A percentile compares a stretch with the other conserved stretches of the same genome.
phyloP scores from a whole-genome alignment of 1,140 invertebrate genomes.

The Thaumatotibia leucotreta region DNA sequence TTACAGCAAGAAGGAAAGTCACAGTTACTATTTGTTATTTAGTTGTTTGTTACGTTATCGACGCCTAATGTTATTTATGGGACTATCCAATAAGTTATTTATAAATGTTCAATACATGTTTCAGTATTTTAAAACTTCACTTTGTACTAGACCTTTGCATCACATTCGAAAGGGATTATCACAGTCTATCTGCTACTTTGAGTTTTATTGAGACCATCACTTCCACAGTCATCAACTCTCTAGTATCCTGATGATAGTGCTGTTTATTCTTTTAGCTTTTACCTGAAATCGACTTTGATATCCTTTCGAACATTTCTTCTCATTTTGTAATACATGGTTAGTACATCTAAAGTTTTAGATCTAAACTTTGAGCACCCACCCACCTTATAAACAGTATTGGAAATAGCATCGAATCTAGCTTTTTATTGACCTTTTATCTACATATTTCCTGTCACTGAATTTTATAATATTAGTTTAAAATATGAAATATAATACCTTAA shows the following conservation, averaged over 20 bases:
- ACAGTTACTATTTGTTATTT: slow-evolving; percentile 12
- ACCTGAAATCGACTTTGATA: neutral
- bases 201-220: neutral
- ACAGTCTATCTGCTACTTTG: neutral
- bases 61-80: slow-evolving; percentile 1
- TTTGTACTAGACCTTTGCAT: neutral
- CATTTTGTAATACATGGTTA: no score
- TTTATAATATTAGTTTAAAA: neutral
- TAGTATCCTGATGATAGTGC: neutral
- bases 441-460: neutral
- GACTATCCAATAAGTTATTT: neutral
- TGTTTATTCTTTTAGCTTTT: neutral
- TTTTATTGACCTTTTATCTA: neutral
- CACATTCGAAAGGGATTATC: neutral
- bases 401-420: neutral
- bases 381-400: neutral
- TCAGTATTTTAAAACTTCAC: slow-evolving; percentile 9
- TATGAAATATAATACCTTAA: neutral
- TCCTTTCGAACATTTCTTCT: neutral
- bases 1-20: slow-evolving; percentile 4
- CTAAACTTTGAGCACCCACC: neutral
- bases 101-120: neutral
- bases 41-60: neutral
- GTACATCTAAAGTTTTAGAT: neutral
- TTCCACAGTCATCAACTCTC: neutral